Conservation (phyloP, 2,888 invertebrate genomes). For the Mylabris sibirica region DNA sequence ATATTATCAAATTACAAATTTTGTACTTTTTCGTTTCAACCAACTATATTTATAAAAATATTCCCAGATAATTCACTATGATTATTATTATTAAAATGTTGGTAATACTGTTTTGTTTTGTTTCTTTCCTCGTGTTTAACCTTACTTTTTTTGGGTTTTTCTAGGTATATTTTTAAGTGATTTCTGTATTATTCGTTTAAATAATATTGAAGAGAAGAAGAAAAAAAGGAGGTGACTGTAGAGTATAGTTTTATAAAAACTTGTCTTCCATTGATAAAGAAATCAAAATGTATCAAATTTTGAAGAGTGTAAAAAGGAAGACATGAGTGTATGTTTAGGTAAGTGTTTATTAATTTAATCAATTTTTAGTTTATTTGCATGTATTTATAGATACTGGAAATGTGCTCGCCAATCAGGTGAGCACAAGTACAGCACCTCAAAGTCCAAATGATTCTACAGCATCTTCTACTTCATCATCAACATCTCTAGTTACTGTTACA, state of each 20-base stretch:
- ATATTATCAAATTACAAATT: background rate
- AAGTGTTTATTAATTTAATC: slow-evolving; percentile 25
- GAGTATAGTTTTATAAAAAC: slow-evolving; percentile 43
- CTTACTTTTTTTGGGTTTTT: background rate
- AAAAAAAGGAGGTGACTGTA: slow-evolving; percentile 19
- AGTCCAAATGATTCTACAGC: slow-evolving; percentile 29
- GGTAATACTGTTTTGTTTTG: slow-evolving; percentile 9
- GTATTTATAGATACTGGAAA: slow-evolving; percentile 44
- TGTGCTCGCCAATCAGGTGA: slow-evolving; percentile 52
- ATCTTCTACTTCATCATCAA: slow-evolving; percentile 16
- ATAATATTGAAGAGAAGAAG: too few species aligned
- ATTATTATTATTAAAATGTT: background rate
- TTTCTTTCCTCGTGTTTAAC: background rate
- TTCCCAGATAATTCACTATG: background rate
- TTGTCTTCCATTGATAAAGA: slow-evolving; percentile 12
- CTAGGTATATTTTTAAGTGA: background rate
- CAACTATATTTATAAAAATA: background rate
- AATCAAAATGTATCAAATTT: slow-evolving; percentile 43
- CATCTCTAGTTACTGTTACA: slow-evolving; percentile 17
- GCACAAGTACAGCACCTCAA: slow-evolving; percentile 36
- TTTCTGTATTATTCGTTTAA: background rate
- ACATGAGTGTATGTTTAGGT: slow-evolving; percentile 60
- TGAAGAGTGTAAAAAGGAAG: slow-evolving; percentile 37
- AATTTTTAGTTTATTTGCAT: background rate
- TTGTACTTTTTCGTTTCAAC: background rate